These are phyloP conservation scores for Nematostella vectensis DNA, from an alignment of 92 coral and sea anemone species.

Conservation along the genomic window DNA sequence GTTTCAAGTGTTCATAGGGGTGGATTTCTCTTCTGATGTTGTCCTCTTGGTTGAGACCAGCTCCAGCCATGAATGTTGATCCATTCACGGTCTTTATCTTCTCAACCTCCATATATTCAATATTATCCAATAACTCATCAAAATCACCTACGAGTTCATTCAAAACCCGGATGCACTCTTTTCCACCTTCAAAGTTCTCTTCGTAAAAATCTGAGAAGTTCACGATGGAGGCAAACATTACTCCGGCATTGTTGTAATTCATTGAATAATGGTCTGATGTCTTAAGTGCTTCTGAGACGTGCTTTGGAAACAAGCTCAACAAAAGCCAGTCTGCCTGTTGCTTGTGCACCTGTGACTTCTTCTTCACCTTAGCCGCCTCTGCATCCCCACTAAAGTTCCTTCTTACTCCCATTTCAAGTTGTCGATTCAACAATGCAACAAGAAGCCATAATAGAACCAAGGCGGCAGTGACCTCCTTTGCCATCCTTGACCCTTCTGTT, in stretches of 20 bases:
- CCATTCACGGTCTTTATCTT: slow-evolving; percentile 99
- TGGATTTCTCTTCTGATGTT: slow-evolving; percentile 42
- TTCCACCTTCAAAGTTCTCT: slow-evolving; percentile 99
- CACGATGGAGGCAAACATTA: slow-evolving; percentile 96
- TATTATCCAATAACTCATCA: slow-evolving; percentile 82
- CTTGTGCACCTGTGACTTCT: slow-evolving; percentile 75
- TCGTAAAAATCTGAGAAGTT: slow-evolving; percentile 97
- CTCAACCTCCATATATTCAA: slow-evolving; percentile 81
- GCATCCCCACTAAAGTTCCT: slow-evolving; percentile 96
- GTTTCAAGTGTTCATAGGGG: slow-evolving; percentile 78
- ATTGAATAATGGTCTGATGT: slow-evolving; percentile 87
- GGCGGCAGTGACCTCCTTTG: slow-evolving; percentile 61
- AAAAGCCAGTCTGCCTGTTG: slow-evolving; percentile 94
- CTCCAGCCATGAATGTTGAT: slow-evolving; percentile 97
- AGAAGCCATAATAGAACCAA: slow-evolving; percentile 64
- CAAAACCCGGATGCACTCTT: slow-evolving; percentile 90
- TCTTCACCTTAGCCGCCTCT: slow-evolving; percentile 88
- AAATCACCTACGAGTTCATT: slow-evolving; percentile 99
- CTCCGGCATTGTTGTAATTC: slow-evolving; percentile 92
- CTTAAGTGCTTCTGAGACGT: slow-evolving; percentile 81
- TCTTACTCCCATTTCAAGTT: slow-evolving; percentile 89
- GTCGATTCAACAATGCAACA: slow-evolving; percentile 79
- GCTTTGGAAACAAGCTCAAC: slow-evolving; percentile 87
- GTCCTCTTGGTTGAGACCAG: slow-evolving; percentile 88
- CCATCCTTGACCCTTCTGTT: slow-evolving; percentile 7